Evolutionary conservation across 2,888 invertebrate species (phyloP), one percentile per base, ranked within the genome.

Genomic region (Trilocha varians): DNA sequence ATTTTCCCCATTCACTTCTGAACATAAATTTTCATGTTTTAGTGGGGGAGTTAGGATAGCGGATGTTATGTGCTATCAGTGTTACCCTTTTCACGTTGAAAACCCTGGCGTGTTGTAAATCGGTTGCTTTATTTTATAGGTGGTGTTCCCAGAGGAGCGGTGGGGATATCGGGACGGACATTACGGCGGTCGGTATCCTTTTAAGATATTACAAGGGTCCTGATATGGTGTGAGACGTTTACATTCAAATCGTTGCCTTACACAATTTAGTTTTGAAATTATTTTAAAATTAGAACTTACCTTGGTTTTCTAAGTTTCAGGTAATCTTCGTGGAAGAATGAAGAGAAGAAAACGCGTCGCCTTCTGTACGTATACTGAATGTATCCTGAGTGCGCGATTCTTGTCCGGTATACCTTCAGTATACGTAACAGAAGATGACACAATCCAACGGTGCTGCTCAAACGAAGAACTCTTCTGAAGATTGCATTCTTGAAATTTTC

Each of bases 351-450:
- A 67, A 72, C 78, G 89, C 88, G 88, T 87, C 87, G 93, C 95
- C 93, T 94, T 96, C 95, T 96, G 94, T 93, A 96, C 96, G 96
- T 97, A 97, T 96, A 97, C 96, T 96, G 96, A 96, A 96, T 96
- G 96, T 97, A 96, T 96, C 96, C 96, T 96, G 96, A 96, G 96
- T 95, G 95, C 93, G 88, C 91, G 90, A 85, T 82, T 85, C 91
- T 94, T 93, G 42, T 96, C 96, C 96, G 96, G 96, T 96, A 96
- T 97, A 97, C 96, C 96, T 96, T 96, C 95, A 95, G 96, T 96
- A 97, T 97, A 97, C 96, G 96, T 97, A 96, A 96, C 96, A 96
- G 95, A 96, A 95, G 95, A 93, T 91, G 91, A 91, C 94, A 95
- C 95, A 87, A 78, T 74, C 78, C 91, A 79, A 68, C 91, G 83